Percentiles rank a stretch among this genome's conserved stretches.
Conservation (phyloP, 2,888 invertebrate genomes). For the Drosophila nigricruria region DNA sequence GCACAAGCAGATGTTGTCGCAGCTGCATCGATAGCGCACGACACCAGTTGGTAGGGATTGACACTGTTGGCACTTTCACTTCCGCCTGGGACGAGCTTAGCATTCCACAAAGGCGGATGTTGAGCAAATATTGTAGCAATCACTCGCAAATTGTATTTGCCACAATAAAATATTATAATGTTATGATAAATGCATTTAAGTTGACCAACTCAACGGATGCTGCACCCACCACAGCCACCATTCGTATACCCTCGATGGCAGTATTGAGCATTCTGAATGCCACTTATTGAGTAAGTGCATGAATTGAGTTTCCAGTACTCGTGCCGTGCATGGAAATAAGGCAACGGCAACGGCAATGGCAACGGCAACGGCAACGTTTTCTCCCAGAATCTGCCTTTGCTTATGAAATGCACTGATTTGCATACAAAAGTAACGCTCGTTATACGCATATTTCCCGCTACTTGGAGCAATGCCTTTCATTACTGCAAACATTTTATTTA, state of each 20-base stretch:
- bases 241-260: neutral
- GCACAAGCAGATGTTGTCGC: slow-evolving; percentile 16
- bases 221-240: neutral
- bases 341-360: slow-evolving; percentile 7
- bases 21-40: slow-evolving; percentile 60
- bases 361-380: slow-evolving; percentile 11
- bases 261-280: slow-evolving; percentile 39
- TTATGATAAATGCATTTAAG: slow-evolving; percentile 38
- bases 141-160: slow-evolving; percentile 41
- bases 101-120: slow-evolving; percentile 4
- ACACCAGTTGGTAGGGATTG: slow-evolving; percentile 3
- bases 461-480: slow-evolving; percentile 38
- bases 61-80: slow-evolving; percentile 10
- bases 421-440: slow-evolving; percentile 65
- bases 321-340: slow-evolving; percentile 64
- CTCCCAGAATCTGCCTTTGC: slow-evolving; percentile 48
- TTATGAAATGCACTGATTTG: slow-evolving; percentile 65
- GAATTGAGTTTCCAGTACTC: slow-evolving; percentile 57
- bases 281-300: slow-evolving; percentile 58
- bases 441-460: slow-evolving; percentile 70
- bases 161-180: slow-evolving; percentile 32
- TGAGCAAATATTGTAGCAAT: slow-evolving; percentile 27
- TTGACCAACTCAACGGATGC: slow-evolving; percentile 29
- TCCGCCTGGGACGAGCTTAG: slow-evolving; percentile 16
- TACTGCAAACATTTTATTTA: slow-evolving; percentile 52